These are phyloP conservation scores for Psittacula cyanocephala DNA, from an alignment of 2,113 vertebrate species.

Conservation along the genomic window DNA sequence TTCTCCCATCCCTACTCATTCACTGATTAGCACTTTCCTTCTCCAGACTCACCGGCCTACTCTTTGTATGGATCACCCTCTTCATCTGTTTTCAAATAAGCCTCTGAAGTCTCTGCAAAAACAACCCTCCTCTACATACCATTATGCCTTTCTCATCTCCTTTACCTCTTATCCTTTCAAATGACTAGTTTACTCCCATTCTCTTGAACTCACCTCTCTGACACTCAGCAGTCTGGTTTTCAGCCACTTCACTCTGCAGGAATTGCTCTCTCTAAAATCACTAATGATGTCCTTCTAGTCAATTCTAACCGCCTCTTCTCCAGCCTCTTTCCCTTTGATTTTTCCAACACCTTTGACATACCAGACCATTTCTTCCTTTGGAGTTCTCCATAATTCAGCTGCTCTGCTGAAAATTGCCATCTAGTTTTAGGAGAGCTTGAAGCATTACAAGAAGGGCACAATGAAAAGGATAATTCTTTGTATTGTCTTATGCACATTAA, in stretches of 20 bases:
- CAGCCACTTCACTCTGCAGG: conserved; percentile 62
- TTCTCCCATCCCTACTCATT: background rate
- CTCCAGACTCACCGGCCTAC: background rate
- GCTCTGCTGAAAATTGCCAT: background rate
- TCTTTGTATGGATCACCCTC: conserved; percentile 6
- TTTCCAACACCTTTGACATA: conserved; percentile 48
- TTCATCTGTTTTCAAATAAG: conserved; percentile 43
- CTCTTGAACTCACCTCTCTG: conserved; percentile 64
- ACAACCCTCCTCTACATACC: conserved; percentile 50
- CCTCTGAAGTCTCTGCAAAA: conserved; percentile 53
- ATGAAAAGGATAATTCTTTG: conserved; percentile 29
- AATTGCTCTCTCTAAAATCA: conserved; percentile 63
- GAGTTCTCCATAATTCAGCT: background rate
- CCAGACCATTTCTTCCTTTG: background rate
- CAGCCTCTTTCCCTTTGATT: conserved; percentile 53
- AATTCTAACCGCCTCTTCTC: conserved; percentile 47
- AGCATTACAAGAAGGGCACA: background rate
- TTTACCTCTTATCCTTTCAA: conserved; percentile 64
- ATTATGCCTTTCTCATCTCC: conserved; percentile 51
- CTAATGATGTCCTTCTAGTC: conserved; percentile 65
- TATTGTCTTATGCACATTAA: conserved; percentile 25
- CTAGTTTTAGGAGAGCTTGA: conserved; percentile 2
- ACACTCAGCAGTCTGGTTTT: conserved; percentile 63
- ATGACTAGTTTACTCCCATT: conserved; percentile 59
- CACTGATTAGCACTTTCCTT: conserved; percentile 18